Evolutionary conservation across 2,888 invertebrate genomes (phyloP), one percentile per base, ranked within the genome.

Genomic region (Calameuta idolon): DNA sequence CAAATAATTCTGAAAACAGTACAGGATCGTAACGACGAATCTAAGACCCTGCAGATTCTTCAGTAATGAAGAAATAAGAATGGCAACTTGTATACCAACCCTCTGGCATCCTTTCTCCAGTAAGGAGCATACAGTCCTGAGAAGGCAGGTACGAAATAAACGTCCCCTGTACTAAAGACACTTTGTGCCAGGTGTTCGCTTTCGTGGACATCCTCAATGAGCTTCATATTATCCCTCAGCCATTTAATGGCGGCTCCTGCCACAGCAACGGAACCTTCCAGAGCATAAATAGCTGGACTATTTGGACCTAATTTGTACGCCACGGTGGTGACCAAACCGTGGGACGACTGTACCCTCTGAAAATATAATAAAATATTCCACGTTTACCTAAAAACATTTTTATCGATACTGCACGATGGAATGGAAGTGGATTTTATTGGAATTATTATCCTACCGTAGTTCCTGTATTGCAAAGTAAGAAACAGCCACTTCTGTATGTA

Each of bases 111-210:
- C 88, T 97, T 96, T 88, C 98, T 94, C 99, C 99, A 99, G 89
- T 99, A 98, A 0, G 99, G 99, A 77, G 99, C 99, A 92, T 98
- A 99, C 0, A 99, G 92, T 0, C 99, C 99, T 74, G 96, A 97
- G 91, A 99, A 99, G 0, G 99, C 99, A 0, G 99, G 99, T 35
- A 99, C 99, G 91, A 99, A 99, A 92, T 98, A 99, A 23, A 99
- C 98, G 87, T 98, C 99, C 0, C 97, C 97, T 0, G 98, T 97
- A 73, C 96, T 96, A 86, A 96, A 95, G 68, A 99, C 99, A 82
- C 94, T 94, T 37, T 94, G 93, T 0, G 97, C 97, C 76, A 97
- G 93, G 34, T 94, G 89, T 87, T 95, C 95, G 80, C 90, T 95
- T 76, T 95, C 94, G 0, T 93, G 93, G 0, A 96, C 95, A 83